Percentiles rank a stretch among this genome's conserved stretches.
Evolutionary conservation across 2,113 vertebrate genomes (phyloP).

Genomic region (Cryptotis parvus): DNA sequence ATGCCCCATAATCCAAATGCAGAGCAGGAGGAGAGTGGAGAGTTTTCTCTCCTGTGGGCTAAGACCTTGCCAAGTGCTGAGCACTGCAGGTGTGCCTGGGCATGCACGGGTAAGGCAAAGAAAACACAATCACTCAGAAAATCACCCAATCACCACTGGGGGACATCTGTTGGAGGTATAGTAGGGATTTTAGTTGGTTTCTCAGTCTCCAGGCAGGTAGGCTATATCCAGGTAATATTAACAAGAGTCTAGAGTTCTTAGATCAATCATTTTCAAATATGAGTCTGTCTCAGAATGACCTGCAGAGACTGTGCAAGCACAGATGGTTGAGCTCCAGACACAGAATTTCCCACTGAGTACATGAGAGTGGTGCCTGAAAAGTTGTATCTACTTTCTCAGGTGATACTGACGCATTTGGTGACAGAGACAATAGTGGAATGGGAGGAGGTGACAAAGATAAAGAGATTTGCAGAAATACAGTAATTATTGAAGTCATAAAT

Average conservation of each 20-base stretch:
- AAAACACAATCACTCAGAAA: neutral
- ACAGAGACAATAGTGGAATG: neutral
- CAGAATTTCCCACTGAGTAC: neutral
- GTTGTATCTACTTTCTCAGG: neutral
- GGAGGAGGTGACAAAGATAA: neutral
- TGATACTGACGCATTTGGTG: neutral
- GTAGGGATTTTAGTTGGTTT: neutral
- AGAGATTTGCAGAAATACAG: neutral
- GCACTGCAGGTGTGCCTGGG: neutral
- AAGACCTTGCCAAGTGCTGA: conserved; percentile 13
- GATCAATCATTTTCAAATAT: neutral
- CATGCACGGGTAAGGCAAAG: neutral
- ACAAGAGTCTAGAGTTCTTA: neutral
- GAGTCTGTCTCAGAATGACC: neutral
- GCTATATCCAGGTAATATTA: neutral
- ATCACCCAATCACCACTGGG: neutral
- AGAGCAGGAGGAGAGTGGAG: neutral
- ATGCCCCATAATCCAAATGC: conserved; percentile 42
- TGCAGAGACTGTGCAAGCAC: neutral
- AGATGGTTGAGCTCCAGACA: too few relatives aligned
- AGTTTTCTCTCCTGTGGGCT: neutral
- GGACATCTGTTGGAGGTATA: neutral
- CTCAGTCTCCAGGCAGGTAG: neutral
- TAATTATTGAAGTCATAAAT: neutral
- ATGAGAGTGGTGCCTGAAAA: neutral